Evolutionary conservation across 1,140 invertebrate genomes (phyloP).

Genomic region (Bombus breviceps): DNA sequence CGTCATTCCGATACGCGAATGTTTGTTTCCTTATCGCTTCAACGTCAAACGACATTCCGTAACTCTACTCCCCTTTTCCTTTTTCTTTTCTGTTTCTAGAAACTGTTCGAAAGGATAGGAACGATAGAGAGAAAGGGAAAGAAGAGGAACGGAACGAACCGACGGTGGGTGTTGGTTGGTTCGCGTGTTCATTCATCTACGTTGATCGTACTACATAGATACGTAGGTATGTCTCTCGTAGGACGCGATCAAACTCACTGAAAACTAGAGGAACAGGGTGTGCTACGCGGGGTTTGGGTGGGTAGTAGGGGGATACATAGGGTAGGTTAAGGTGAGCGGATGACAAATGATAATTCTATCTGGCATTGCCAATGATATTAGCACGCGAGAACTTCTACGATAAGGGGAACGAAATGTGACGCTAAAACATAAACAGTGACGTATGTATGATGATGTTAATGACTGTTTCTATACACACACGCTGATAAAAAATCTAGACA

Average conservation of each 20-base stretch:
- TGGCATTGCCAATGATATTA: slow-evolving; percentile 34
- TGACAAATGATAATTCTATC: slow-evolving; percentile 37
- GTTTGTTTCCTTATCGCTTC: not conserved
- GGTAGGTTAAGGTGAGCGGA: slow-evolving; percentile 1
- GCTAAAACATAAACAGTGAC: slow-evolving; percentile 68
- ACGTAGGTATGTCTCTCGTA: not conserved
- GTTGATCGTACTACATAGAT: not conserved
- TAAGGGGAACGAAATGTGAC: slow-evolving; percentile 58
- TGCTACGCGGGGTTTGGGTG: not conserved
- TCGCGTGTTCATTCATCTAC: not conserved
- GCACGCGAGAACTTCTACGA: slow-evolving; percentile 27
- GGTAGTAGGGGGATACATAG: not conserved
- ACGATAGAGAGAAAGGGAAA: not conserved
- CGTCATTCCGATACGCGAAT: too few relatives aligned
- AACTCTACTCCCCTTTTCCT: too few relatives aligned
- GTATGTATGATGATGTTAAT: slow-evolving; percentile 71
- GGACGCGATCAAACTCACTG: slow-evolving; percentile 6
- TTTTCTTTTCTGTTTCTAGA: not conserved
- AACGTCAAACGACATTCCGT: not conserved
- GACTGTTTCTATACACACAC: slow-evolving; percentile 65
- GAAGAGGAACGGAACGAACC: not conserved
- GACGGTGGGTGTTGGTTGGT: not conserved
- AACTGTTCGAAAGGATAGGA: not conserved
- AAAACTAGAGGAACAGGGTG: slow-evolving; percentile 30
- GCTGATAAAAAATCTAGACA: slow-evolving; percentile 38